phyloP scores from a whole-genome alignment of 2,888 invertebrate genomes.

The Notodonta ziczac region DNA sequence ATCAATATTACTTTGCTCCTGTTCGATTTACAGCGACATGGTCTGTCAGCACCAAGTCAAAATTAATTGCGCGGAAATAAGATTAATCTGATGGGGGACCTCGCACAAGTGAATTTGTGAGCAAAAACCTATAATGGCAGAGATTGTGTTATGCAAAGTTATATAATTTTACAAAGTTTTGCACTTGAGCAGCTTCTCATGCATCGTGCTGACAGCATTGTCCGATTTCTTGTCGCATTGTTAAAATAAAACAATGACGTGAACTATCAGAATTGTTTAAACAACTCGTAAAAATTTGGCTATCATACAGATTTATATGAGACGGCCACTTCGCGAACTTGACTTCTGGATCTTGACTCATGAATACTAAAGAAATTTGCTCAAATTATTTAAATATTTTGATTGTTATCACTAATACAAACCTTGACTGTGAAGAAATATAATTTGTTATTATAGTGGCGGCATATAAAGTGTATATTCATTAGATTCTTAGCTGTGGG shows the following conservation, averaged over 20 bases:
- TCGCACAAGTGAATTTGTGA: slow-evolving; percentile 10
- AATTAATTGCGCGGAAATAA: slow-evolving; percentile 31
- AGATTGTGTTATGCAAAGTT: slow-evolving; percentile 56
- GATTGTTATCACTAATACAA: neutral
- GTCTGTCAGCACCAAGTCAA: slow-evolving; percentile 1
- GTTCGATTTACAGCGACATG: too few species aligned
- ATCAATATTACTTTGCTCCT: too few species aligned
- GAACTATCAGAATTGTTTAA: slow-evolving; percentile 38
- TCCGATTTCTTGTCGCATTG: slow-evolving; percentile 53
- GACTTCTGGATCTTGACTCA: neutral
- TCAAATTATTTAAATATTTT: neutral
- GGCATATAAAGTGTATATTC: slow-evolving; percentile 7
- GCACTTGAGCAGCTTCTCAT: slow-evolving; percentile 74
- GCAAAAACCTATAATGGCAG: slow-evolving; percentile 48
- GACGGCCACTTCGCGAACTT: neutral
- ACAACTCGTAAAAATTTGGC: neutral
- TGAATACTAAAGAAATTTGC: neutral
- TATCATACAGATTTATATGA: neutral
- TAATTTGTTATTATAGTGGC: neutral
- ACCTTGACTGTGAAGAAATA: neutral
- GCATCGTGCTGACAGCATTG: slow-evolving; percentile 61
- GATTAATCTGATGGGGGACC: slow-evolving; percentile 29
- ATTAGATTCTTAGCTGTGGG: slow-evolving; percentile 23
- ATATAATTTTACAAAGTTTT: slow-evolving; percentile 66
- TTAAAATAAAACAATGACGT: slow-evolving; percentile 34